Percentiles rank a stretch among this genome's conserved stretches.
Conservation (phyloP, 2,113 vertebrate species). For the Hyperopisus bebe region DNA sequence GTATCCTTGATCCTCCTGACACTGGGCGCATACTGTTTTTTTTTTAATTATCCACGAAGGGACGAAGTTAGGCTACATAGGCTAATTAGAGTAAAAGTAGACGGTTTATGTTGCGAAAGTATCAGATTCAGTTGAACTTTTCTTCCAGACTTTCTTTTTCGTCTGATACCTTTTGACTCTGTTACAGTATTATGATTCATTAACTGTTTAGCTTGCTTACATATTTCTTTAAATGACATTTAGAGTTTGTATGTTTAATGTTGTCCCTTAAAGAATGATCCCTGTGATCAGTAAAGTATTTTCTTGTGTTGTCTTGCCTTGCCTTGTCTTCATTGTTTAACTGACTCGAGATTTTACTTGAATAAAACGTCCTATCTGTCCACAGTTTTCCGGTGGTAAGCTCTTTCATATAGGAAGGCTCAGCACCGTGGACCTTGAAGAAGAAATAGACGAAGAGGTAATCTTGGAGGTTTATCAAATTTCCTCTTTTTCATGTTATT, state of each 20-base stretch:
- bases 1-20: not conserved
- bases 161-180: not conserved
- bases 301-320: not conserved
- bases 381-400: conserved; percentile 59
- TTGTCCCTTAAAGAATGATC: not conserved
- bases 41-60: not conserved
- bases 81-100: not conserved
- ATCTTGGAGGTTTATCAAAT: conserved; percentile 16
- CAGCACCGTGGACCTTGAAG: conserved; percentile 83
- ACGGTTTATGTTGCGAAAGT: not conserved
- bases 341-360: not conserved
- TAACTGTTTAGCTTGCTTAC: not conserved
- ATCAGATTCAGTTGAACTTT: not conserved
- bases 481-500: not conserved
- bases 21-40: not conserved
- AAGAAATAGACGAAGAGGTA: conserved; percentile 69
- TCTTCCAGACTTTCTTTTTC: not conserved
- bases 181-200: not conserved
- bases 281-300: not conserved
- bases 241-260: not conserved
- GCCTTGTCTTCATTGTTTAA: not conserved
- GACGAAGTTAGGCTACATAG: not conserved
- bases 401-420: conserved; percentile 76
- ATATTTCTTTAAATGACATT: not conserved
- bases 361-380: conserved; percentile 24